phyloP scores from a whole-genome alignment of 2,888 invertebrate genomes.

The Rhopalosiphum nymphaeae region DNA sequence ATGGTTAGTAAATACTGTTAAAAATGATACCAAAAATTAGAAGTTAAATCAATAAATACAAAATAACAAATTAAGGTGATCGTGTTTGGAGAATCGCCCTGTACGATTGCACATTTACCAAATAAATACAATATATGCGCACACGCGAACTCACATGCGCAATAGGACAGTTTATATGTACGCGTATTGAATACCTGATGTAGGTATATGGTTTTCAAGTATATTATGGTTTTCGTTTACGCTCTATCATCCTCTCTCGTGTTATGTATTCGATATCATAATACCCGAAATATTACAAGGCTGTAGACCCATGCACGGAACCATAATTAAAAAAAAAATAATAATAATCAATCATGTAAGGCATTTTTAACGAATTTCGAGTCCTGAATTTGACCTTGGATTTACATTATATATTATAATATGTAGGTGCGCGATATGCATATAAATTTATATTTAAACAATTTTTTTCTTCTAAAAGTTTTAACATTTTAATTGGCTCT shows the following conservation, averaged over 20 bases:
- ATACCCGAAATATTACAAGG: slow-evolving; percentile 9
- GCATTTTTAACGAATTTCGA: not conserved
- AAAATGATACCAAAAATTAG: not conserved
- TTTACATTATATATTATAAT: not conserved
- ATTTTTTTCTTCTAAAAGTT: no score
- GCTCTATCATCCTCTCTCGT: not conserved
- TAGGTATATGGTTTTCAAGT: not conserved
- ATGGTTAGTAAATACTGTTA: not conserved
- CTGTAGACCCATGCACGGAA: not conserved
- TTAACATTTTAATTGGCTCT: no score
- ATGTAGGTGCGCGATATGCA: no score
- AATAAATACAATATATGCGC: not conserved
- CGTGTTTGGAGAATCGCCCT: not conserved
- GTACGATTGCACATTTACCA: not conserved
- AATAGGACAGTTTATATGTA: not conserved
- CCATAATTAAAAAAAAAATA: not conserved
- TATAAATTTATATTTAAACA: no score
- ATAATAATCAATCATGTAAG: not conserved
- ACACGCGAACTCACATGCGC: not conserved
- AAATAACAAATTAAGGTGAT: not conserved
- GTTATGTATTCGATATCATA: not conserved
- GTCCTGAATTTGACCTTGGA: not conserved
- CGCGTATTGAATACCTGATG: not conserved
- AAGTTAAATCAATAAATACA: not conserved
- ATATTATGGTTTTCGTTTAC: not conserved